These are phyloP conservation scores for Magallana nippona DNA, from an alignment of 2,888 invertebrate genomes.

Conservation along the genomic window DNA sequence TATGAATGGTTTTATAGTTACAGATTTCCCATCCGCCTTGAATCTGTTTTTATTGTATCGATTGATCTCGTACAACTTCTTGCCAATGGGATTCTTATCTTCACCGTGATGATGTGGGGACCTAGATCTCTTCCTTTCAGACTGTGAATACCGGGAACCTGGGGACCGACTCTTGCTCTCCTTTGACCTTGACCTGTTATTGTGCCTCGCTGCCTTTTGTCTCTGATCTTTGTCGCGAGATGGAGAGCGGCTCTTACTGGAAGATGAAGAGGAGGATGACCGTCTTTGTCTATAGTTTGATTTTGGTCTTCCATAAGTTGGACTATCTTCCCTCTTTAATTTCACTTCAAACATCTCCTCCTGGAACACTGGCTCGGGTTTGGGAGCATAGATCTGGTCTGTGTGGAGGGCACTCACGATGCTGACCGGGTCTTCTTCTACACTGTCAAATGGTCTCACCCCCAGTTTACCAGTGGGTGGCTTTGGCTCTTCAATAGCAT, in stretches of 20 bases:
- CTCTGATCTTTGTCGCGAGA: neutral
- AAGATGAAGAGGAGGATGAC: neutral
- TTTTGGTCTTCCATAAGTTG: neutral
- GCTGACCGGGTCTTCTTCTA: constrained; percentile 17
- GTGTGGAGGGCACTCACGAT: constrained; percentile 28
- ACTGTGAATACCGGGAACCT: neutral
- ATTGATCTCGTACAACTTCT: neutral
- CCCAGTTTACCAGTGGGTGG: neutral
- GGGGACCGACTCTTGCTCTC: neutral
- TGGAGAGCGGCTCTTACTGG: neutral
- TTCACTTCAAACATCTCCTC: constrained; percentile 17
- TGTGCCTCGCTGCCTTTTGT: neutral
- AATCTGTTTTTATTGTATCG: constrained; percentile 1
- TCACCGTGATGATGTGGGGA: neutral
- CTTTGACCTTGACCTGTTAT: neutral
- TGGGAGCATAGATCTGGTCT: constrained; percentile 19
- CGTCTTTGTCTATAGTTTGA: constrained; percentile 5
- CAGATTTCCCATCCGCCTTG: neutral
- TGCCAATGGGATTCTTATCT: neutral
- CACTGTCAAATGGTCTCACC: neutral
- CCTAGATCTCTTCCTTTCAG: neutral
- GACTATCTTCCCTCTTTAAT: constrained; percentile 4
- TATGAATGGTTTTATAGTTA: constrained; percentile 2
- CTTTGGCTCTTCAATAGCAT: neutral
- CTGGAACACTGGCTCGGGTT: neutral